Evolutionary conservation across 2,113 vertebrate species (phyloP), one percentile per base, ranked within the genome.

Genomic region (Anhinga rufa): DNA sequence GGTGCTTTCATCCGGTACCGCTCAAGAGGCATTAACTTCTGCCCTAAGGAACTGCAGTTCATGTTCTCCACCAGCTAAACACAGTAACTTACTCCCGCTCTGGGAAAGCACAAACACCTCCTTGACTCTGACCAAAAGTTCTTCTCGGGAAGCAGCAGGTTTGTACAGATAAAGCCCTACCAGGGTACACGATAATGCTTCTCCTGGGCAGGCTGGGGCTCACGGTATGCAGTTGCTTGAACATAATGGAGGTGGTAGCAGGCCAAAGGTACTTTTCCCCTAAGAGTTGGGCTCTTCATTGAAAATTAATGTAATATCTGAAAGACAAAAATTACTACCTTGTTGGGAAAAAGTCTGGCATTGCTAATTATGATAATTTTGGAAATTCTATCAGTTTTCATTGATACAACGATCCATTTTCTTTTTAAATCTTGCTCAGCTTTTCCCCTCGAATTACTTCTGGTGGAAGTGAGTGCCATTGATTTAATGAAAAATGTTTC

Each of bases 141-240:
- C 57, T 14, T 44, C 57, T 46, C 0, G 0, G 9, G 36, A 68
- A 71, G 78, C 62, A 88, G 68, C 5, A 29, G 60, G n/a, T 65
- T 52, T 36, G 46, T 22, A 25, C 31, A 60, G 82, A 61, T 7
- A 31, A 83, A 54, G 22, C 57, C 49, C 17, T 22, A 62, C 46
- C 28, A 20, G 19, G 42, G 54, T 25, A 28, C 13, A 26, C 0
- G 0, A 57, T 6, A 31, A 31, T 1, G 0, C n/a, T 57, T 9
- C 14, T 40, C 68, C 60, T 22, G 66, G 16, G 7, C 76, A 19
- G 81, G 31, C 65, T 25, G 28, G 51, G 36, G 86, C 40, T 94
- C 46, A 5, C 0, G 5, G 31, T 16, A 17, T 4, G 58, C 54
- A 49, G 31, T 15, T 12, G 21, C 40, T 86, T 34, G 51, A 36